A percentile compares a stretch with the other conserved stretches of the same genome.
Evolutionary conservation across 2,113 vertebrate genomes (phyloP).

Genomic region (Pantherophis guttatus): DNA sequence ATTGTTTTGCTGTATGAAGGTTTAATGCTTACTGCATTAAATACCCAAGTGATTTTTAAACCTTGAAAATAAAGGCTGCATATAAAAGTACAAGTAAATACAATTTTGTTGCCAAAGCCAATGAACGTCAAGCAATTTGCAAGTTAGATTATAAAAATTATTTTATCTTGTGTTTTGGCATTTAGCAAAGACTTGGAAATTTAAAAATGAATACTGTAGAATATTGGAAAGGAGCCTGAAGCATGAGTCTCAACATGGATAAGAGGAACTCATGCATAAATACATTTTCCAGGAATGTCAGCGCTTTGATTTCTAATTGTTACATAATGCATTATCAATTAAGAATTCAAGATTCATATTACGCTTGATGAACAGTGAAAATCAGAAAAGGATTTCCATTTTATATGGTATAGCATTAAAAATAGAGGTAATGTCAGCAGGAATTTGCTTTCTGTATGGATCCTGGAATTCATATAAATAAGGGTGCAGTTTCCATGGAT

Average conservation of each 20-base stretch:
- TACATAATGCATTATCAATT: constrained; percentile 42
- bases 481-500: background rate
- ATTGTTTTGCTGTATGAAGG: constrained; percentile 39
- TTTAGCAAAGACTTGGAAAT: constrained; percentile 59
- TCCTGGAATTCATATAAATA: constrained; percentile 30
- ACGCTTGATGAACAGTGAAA: too few species aligned
- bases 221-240: constrained; percentile 62
- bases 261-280: constrained; percentile 34
- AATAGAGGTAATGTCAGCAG: constrained; percentile 45
- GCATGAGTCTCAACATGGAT: constrained; percentile 48
- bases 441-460: constrained; percentile 32
- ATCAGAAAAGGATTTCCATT: too few species aligned
- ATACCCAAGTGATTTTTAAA: constrained; percentile 29
- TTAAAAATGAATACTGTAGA: constrained; percentile 56
- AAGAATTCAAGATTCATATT: constrained; percentile 29
- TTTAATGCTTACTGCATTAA: constrained; percentile 37
- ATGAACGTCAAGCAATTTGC: constrained; percentile 56
- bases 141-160: constrained; percentile 67
- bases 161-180: constrained; percentile 65
- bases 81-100: constrained; percentile 37
- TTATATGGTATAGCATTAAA: constrained; percentile 17
- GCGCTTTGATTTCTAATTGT: constrained; percentile 48
- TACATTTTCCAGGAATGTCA: constrained; percentile 20
- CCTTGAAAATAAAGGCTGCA: constrained; percentile 33
- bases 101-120: constrained; percentile 52